These are phyloP conservation scores for Ctenicera cuprea DNA, from an alignment of 2,888 invertebrate species.

Conservation along the genomic window DNA sequence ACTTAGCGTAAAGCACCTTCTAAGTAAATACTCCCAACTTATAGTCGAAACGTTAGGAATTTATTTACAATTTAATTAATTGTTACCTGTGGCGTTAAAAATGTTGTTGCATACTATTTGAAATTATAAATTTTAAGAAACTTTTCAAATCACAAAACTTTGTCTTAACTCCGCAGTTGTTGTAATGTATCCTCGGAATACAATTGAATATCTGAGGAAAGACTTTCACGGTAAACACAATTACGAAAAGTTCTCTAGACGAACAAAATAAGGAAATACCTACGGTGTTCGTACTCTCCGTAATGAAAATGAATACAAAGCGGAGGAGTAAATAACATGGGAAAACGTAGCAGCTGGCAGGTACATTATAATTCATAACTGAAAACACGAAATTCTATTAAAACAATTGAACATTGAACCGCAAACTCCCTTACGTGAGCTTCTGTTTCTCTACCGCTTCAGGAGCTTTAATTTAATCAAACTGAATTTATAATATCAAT, in stretches of 20 bases:
- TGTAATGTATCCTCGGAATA: not conserved
- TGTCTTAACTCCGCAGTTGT: too few species aligned
- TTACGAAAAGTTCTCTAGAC: not conserved
- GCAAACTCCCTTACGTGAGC: conserved; percentile 32
- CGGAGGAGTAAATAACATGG: conserved; percentile 29
- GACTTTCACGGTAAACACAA: not conserved
- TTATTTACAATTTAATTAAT: not conserved
- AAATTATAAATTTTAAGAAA: too few species aligned
- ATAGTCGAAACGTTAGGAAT: not conserved
- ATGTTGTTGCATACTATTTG: not conserved
- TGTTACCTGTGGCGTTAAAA: not conserved
- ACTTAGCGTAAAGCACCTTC: not conserved
- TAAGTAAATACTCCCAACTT: too few species aligned
- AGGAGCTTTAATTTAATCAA: conserved; percentile 31
- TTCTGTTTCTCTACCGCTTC: conserved; percentile 23
- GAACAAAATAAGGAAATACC: conserved; percentile 10
- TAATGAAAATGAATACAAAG: conserved; percentile 38
- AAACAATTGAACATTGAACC: conserved; percentile 40
- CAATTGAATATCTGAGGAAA: not conserved
- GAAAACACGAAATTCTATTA: conserved; percentile 40
- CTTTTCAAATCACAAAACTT: too few species aligned
- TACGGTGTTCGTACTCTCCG: conserved; percentile 14
- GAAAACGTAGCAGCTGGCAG: conserved; percentile 33
- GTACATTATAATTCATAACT: conserved; percentile 33
- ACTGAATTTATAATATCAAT: conserved; percentile 31